These are phyloP conservation scores for Tachina lurida DNA, from an alignment of 2,888 invertebrate species.

Conservation along the genomic window DNA sequence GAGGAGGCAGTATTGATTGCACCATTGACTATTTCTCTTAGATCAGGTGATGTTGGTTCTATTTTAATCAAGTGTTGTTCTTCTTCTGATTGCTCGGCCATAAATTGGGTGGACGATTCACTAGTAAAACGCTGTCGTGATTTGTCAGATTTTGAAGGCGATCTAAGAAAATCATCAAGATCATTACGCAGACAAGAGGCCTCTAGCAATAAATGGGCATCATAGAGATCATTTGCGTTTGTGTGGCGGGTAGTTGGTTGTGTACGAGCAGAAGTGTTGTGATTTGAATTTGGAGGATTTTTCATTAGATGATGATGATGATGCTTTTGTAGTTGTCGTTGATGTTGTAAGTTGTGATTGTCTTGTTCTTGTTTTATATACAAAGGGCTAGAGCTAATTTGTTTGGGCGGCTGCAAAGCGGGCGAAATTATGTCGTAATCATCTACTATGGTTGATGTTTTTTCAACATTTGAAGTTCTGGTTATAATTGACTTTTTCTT, in stretches of 20 bases:
- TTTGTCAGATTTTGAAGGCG: constrained; percentile 80
- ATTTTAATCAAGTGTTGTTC: constrained; percentile 79
- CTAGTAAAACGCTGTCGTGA: constrained; percentile 79
- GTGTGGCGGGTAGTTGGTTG: constrained; percentile 72
- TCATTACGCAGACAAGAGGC: constrained; percentile 80
- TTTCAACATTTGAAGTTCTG: constrained; percentile 74
- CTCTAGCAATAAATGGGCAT: constrained; percentile 79
- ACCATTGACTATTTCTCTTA: constrained; percentile 78
- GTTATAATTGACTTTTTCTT: constrained; percentile 85
- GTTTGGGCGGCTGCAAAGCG: constrained; percentile 79
- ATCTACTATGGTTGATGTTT: constrained; percentile 76
- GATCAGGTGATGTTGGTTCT: constrained; percentile 79
- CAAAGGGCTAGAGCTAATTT: constrained; percentile 80
- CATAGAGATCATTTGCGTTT: constrained; percentile 79
- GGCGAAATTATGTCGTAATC: constrained; percentile 81
- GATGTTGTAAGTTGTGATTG: constrained; percentile 74
- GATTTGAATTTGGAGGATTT: constrained; percentile 47
- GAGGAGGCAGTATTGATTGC: constrained; percentile 72
- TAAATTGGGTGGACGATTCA: constrained; percentile 79
- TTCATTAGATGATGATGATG: constrained; percentile 47
- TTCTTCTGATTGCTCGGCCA: constrained; percentile 74
- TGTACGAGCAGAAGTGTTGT: constrained; percentile 42
- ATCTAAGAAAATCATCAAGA: constrained; percentile 82
- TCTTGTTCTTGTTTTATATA: constrained; percentile 79
- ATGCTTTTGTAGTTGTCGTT: constrained; percentile 49